phyloP scores from a whole-genome alignment of 2,888 invertebrate genomes.

The Chalcis sispes region DNA sequence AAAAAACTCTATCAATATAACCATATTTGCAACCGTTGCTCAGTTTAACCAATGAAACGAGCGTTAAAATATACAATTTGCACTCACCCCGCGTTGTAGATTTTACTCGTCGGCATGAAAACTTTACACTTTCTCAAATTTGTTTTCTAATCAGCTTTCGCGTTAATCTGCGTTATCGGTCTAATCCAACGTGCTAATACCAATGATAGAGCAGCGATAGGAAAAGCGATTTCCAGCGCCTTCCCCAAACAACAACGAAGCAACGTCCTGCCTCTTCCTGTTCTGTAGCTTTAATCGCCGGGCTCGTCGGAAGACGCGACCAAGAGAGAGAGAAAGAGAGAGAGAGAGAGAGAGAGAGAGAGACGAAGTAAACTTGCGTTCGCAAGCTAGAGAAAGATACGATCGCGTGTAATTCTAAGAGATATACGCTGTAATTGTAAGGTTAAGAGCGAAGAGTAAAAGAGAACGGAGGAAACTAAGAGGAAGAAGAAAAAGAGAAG shows the following conservation, averaged over 20 bases:
- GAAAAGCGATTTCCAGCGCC: slow-evolving; percentile 18
- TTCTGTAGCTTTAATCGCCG: slow-evolving; percentile 13
- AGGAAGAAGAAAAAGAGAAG: not conserved
- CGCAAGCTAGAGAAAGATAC: slow-evolving; percentile 5
- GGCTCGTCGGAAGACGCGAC: not conserved
- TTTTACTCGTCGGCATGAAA: too few relatives aligned
- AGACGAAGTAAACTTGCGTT: not conserved
- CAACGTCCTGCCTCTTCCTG: not conserved
- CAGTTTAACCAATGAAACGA: too few relatives aligned
- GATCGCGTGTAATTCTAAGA: slow-evolving; percentile 23
- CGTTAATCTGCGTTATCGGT: slow-evolving; percentile 12
- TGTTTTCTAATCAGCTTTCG: not conserved
- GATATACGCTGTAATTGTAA: slow-evolving; percentile 25
- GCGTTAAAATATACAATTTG: too few relatives aligned
- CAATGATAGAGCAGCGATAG: slow-evolving; percentile 13
- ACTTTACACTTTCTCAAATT: too few relatives aligned
- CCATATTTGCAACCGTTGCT: too few relatives aligned
- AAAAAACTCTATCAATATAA: not conserved
- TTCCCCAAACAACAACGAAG: too few relatives aligned
- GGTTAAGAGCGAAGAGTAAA: slow-evolving; percentile 8
- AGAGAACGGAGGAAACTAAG: not conserved
- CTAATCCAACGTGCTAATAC: slow-evolving; percentile 22
- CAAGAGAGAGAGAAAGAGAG: not conserved
- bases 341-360: not conserved
- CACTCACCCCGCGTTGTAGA: too few relatives aligned